Conservation (phyloP, 2,888 invertebrate species). For the Tolmerus cingulatus region DNA sequence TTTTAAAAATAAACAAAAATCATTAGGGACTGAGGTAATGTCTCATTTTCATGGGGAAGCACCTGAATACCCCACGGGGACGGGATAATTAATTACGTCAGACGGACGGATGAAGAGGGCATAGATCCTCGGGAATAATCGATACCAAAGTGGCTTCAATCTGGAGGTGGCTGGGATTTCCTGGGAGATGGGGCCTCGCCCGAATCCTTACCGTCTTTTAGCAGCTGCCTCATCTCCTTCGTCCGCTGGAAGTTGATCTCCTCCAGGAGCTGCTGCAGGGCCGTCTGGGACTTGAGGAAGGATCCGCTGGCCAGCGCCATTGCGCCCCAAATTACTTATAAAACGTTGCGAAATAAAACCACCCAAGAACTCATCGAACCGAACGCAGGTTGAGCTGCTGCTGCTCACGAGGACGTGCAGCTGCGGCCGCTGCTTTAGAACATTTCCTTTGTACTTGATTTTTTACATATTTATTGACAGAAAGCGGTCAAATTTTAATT, state of each 20-base stretch:
- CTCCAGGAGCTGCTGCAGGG: constrained; percentile 85
- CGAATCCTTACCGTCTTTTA: constrained; percentile 79
- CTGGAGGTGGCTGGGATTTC: background rate
- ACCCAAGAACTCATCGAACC: background rate
- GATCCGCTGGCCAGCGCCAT: constrained; percentile 55
- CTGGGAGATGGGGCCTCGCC: constrained; percentile 17
- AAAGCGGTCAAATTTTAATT: background rate
- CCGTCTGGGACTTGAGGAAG: constrained; percentile 66
- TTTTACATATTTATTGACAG: background rate
- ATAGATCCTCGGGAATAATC: background rate
- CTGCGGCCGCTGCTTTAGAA: background rate
- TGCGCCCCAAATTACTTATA: background rate
- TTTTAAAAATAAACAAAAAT: background rate
- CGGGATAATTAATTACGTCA: background rate
- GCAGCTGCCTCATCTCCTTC: constrained; percentile 87
- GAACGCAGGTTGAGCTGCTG: background rate
- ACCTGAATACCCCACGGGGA: background rate
- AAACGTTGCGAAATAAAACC: background rate
- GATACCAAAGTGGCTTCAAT: background rate
- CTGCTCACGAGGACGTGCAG: background rate
- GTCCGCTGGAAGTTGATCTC: constrained; percentile 93
- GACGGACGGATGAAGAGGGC: background rate
- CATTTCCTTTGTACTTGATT: background rate
- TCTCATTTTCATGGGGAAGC: background rate
- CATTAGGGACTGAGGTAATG: background rate